A percentile compares a stretch with the other conserved stretches of the same genome.
These are phyloP conservation scores for Parelbella ahira DNA, from an alignment of 2,888 invertebrate species.

Conservation along the genomic window DNA sequence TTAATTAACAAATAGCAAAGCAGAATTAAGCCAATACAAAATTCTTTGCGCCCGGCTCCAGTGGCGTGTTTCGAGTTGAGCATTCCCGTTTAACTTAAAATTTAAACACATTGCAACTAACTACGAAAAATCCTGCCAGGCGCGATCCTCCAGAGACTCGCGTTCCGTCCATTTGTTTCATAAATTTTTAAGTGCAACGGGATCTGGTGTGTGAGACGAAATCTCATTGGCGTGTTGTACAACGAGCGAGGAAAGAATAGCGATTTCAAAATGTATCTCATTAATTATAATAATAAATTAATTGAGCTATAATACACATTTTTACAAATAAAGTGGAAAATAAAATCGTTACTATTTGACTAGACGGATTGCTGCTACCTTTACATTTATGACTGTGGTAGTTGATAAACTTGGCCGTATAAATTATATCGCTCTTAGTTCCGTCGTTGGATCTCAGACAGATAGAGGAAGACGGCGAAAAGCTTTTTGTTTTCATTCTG, in stretches of 20 bases:
- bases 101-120: slow-evolving; percentile 46
- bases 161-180: slow-evolving; percentile 34
- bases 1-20: slow-evolving; percentile 30
- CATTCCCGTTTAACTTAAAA: slow-evolving; percentile 47
- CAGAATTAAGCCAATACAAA: slow-evolving; percentile 39
- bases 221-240: slow-evolving; percentile 5
- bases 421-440: too few relatives aligned
- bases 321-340: too few relatives aligned
- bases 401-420: too few relatives aligned
- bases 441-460: neutral
- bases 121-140: slow-evolving; percentile 35
- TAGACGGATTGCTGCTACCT: too few relatives aligned
- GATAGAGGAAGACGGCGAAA: slow-evolving; percentile 10
- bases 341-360: too few relatives aligned
- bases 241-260: neutral
- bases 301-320: too few relatives aligned
- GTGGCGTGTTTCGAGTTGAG: slow-evolving; percentile 41
- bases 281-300: too few relatives aligned
- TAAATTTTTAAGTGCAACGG: slow-evolving; percentile 29
- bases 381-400: too few relatives aligned
- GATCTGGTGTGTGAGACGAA: slow-evolving; percentile 15
- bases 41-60: slow-evolving; percentile 41
- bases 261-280: too few relatives aligned
- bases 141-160: slow-evolving; percentile 36
- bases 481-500: slow-evolving; percentile 26